Percentiles rank a stretch among this genome's conserved stretches.
Evolutionary conservation across 1,140 invertebrate genomes (phyloP).

Genomic region (Campoletis sonorensis): DNA sequence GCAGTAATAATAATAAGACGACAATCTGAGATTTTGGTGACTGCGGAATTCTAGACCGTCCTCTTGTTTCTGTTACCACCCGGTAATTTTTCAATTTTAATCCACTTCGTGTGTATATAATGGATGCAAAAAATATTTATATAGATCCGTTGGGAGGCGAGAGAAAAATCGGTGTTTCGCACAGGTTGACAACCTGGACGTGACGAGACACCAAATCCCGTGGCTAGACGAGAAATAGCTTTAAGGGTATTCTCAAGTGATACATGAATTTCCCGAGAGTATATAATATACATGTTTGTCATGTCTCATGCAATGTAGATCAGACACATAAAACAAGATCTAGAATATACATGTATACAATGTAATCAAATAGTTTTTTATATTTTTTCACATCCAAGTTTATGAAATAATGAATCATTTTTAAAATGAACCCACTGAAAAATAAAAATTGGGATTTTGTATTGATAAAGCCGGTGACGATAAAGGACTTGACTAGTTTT

Average conservation of each 20-base stretch:
- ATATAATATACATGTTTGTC: background rate
- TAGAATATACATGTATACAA: background rate
- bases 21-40: no score
- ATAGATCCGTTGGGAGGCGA: no score
- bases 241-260: background rate
- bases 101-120: no score
- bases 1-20: no score
- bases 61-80: no score
- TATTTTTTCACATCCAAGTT: background rate
- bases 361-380: background rate
- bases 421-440: background rate
- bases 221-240: background rate
- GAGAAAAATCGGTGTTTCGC: no score
- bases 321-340: conserved; percentile 10
- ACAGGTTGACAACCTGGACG: background rate
- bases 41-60: no score
- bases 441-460: background rate
- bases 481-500: no score
- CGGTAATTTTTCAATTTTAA: no score
- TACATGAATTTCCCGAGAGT: background rate
- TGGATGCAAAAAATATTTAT: no score
- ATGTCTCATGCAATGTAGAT: background rate
- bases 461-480: no score
- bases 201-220: conserved; percentile 7
- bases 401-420: background rate